phyloP scores from a whole-genome alignment of 2,797 vertebrate species.

The Euthynnus affinis region DNA sequence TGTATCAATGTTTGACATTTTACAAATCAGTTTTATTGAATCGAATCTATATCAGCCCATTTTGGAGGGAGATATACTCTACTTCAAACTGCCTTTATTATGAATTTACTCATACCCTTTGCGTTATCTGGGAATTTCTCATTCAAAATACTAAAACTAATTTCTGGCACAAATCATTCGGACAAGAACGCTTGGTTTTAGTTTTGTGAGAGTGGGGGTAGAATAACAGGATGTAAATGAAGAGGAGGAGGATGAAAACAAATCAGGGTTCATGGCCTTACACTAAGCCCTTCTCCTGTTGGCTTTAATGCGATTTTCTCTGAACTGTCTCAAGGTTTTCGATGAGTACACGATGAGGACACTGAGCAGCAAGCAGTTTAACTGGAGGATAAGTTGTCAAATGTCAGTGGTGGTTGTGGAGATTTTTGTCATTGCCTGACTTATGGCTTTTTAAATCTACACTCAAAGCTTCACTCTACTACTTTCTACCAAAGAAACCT shows the following conservation, averaged over 20 bases:
- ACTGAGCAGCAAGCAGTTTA: conserved; percentile 40
- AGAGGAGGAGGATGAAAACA: conserved; percentile 43
- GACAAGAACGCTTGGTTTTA: conserved; percentile 12
- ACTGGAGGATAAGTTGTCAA: conserved; percentile 41
- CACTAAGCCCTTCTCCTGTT: conserved; percentile 41
- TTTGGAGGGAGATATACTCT: neutral
- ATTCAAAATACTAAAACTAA: conserved; percentile 17
- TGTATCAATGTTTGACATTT: neutral
- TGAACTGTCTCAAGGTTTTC: conserved; percentile 47
- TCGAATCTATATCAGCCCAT: neutral
- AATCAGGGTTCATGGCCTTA: conserved; percentile 49
- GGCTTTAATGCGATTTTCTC: conserved; percentile 65
- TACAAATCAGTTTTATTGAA: neutral
- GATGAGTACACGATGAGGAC: conserved; percentile 48
- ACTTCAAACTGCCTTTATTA: neutral
- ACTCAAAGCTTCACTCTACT: conserved; percentile 12
- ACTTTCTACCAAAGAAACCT: neutral
- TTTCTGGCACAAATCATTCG: neutral
- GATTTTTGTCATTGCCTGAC: conserved; percentile 25
- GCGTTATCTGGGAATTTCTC: neutral
- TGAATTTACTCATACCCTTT: neutral
- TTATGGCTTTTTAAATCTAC: conserved; percentile 18
- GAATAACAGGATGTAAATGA: conserved; percentile 19
- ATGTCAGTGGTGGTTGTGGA: conserved; percentile 30
- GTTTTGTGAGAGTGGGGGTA: conserved; percentile 4